Conservation (phyloP, 1,140 invertebrate species). For the Lepidurus apus region DNA sequence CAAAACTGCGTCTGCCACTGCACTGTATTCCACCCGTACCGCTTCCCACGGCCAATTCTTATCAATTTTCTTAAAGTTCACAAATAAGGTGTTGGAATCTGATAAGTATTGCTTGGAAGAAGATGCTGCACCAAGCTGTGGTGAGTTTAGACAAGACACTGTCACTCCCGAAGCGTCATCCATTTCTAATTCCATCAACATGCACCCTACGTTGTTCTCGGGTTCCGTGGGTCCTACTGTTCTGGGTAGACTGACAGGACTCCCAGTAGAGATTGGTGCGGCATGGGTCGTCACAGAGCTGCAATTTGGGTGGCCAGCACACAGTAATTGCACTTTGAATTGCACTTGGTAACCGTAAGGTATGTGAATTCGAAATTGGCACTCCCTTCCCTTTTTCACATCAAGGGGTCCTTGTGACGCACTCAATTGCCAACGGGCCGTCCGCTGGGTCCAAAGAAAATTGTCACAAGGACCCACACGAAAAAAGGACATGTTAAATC, state of each 20-base stretch:
- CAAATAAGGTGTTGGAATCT: background rate
- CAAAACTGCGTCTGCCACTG: background rate
- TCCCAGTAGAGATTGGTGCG: background rate
- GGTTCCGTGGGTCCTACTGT: background rate
- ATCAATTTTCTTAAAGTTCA: background rate
- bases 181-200: background rate
- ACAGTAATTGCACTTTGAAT: conserved; percentile 19
- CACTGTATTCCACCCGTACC: background rate
- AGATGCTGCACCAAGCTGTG: background rate
- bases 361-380: conserved; percentile 11
- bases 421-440: background rate
- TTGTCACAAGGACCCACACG: background rate
- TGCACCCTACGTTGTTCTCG: background rate
- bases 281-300: background rate
- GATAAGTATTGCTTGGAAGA: background rate
- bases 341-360: background rate
- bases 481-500: conserved; percentile 6
- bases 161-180: background rate
- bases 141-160: background rate
- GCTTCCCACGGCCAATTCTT: background rate
- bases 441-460: background rate
- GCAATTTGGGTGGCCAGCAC: background rate
- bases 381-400: background rate
- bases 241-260: background rate
- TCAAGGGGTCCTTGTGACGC: background rate